Percentiles rank a stretch among this genome's conserved stretches.
These are phyloP conservation scores for Zeuzera pyrina DNA, from an alignment of 2,888 invertebrate species.

Conservation along the genomic window DNA sequence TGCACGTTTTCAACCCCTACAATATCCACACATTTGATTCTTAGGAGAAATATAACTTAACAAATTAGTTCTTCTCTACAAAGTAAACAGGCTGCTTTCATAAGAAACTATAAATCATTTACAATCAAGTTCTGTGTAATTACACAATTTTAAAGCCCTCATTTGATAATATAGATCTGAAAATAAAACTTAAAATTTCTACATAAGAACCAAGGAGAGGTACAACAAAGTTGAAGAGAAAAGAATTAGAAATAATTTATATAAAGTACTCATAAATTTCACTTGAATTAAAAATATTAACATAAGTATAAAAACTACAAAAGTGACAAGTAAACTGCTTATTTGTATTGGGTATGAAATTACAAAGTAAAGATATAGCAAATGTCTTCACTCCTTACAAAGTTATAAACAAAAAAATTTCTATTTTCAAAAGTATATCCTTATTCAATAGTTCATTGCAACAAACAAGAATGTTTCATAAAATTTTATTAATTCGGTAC, in stretches of 20 bases:
- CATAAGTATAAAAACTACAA: slow-evolving; percentile 15
- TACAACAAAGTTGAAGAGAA: too few species aligned
- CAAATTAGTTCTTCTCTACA: slow-evolving; percentile 29
- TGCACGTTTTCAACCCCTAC: slow-evolving; percentile 11
- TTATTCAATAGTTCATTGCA: slow-evolving; percentile 42
- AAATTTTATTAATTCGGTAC: slow-evolving; percentile 9
- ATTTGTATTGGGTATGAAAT: slow-evolving; percentile 32
- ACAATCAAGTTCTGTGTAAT: too few species aligned
- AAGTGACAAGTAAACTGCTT: slow-evolving; percentile 32
- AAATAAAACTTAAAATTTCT: too few species aligned
- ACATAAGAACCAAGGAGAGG: too few species aligned
- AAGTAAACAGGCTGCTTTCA: slow-evolving; percentile 8
- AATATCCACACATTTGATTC: slow-evolving; percentile 33
- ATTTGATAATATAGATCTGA: too few species aligned
- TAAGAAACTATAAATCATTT: slow-evolving; percentile 2
- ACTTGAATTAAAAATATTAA: slow-evolving; percentile 11
- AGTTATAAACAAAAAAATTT: slow-evolving; percentile 35
- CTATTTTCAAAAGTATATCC: slow-evolving; percentile 44
- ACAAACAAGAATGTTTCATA: slow-evolving; percentile 21
- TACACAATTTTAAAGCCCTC: slow-evolving; percentile 1
- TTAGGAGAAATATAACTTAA: slow-evolving; percentile 43
- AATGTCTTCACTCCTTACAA: slow-evolving; percentile 58
- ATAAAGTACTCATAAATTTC: slow-evolving; percentile 11
- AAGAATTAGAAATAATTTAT: slow-evolving; percentile 11
- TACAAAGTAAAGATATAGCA: slow-evolving; percentile 49